Evolutionary conservation across 2,113 vertebrate species (phyloP).

Genomic region (mouse (Mus musculus)): DNA sequence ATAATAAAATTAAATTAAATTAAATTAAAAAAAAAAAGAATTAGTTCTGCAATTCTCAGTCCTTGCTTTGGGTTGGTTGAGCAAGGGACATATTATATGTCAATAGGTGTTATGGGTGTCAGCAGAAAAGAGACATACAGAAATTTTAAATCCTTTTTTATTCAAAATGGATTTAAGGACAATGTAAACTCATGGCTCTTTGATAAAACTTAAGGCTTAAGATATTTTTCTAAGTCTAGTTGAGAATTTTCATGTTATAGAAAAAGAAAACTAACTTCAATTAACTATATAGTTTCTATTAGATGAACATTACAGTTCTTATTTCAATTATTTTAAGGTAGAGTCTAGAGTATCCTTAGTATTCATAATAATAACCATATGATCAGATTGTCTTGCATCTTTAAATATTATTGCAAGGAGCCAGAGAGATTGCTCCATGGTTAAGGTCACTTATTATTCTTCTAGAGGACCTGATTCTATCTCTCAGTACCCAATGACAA

Average conservation of each 20-base stretch:
- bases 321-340: constrained; percentile 22
- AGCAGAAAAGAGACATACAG: not conserved
- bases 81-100: not conserved
- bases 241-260: not conserved
- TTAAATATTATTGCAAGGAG: not conserved
- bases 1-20: too few species aligned
- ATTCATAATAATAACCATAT: constrained; percentile 1
- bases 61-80: not conserved
- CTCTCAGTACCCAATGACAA: not conserved
- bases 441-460: not conserved
- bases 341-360: not conserved
- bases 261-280: not conserved
- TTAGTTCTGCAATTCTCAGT: not conserved
- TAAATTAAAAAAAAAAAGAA: too few species aligned
- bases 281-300: not conserved
- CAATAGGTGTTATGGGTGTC: not conserved
- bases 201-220: not conserved
- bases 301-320: not conserved
- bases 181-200: not conserved
- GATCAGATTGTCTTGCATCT: not conserved
- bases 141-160: accelerated
- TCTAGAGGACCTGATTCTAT: not conserved
- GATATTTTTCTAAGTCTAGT: not conserved
- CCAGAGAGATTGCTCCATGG: not conserved
- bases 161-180: not conserved